Evolutionary conservation across 2,888 invertebrate species (phyloP).

Genomic region (Cyclophora albipunctata): DNA sequence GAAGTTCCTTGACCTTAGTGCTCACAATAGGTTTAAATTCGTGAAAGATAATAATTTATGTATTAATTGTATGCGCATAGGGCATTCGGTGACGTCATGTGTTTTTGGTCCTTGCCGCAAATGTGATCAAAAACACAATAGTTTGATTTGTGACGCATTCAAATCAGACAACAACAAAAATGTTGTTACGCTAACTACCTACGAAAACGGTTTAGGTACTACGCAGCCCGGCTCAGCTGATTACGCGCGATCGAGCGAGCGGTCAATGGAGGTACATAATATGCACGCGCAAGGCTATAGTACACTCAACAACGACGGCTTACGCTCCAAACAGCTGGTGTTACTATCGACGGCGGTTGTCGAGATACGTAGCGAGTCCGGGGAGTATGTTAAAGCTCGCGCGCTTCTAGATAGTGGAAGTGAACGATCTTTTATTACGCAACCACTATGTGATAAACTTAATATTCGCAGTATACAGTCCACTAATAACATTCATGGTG

Average conservation of each 20-base stretch:
- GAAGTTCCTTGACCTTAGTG: too few species aligned
- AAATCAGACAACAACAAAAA: too few species aligned
- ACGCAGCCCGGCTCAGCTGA: too few species aligned
- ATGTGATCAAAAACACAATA: constrained; percentile 7
- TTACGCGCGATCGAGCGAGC: too few species aligned
- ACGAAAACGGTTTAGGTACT: too few species aligned
- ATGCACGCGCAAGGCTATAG: too few species aligned
- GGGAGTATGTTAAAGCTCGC: neutral
- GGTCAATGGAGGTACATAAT: too few species aligned
- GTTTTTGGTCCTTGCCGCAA: constrained; percentile 4
- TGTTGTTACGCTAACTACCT: too few species aligned
- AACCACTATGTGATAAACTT: constrained; percentile 13
- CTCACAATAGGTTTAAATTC: too few species aligned
- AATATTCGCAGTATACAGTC: constrained; percentile 18
- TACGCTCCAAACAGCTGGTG: neutral
- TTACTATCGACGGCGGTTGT: constrained; percentile 1
- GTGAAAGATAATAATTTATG: constrained; percentile 2
- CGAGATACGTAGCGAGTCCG: too few species aligned
- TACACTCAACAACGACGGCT: too few species aligned
- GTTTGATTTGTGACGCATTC: neutral
- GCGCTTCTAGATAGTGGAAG: constrained; percentile 8
- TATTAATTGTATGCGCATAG: constrained; percentile 6
- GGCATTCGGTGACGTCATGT: neutral
- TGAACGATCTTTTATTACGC: constrained; percentile 15
- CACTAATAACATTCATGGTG: constrained; percentile 16